Percentiles rank a stretch among this genome's conserved stretches.
Conservation (phyloP, 1,140 invertebrate genomes). For the Polypedilum vanderplanki region DNA sequence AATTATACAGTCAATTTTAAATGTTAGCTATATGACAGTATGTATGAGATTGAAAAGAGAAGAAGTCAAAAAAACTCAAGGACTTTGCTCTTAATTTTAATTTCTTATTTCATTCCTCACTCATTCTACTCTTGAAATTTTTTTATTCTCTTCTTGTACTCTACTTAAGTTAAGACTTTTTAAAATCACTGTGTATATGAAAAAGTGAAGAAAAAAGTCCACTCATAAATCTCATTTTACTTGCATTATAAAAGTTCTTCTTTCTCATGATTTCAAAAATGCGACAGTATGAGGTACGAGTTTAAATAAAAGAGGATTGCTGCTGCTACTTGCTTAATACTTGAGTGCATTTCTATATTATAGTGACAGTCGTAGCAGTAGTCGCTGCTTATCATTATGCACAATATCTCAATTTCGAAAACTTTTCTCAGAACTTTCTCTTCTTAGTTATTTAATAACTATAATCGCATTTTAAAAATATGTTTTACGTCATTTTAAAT, state of each 20-base stretch:
- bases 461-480: slow-evolving; percentile 14
- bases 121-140: background rate
- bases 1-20: slow-evolving; percentile 27
- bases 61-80: background rate
- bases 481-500: slow-evolving; percentile 19
- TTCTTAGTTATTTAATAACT: slow-evolving; percentile 6
- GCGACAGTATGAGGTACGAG: no score
- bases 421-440: background rate
- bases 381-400: slow-evolving; percentile 10
- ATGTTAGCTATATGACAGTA: background rate
- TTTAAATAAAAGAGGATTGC: slow-evolving; percentile 1
- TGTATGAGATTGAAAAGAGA: background rate
- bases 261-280: no score
- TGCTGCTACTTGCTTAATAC: background rate
- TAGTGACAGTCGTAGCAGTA: slow-evolving; percentile 15
- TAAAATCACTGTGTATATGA: background rate
- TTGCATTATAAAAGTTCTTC: background rate
- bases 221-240: slow-evolving; percentile 19
- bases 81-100: background rate
- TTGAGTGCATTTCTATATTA: slow-evolving; percentile 11
- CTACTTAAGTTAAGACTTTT: background rate
- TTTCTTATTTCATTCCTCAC: no score
- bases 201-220: background rate
- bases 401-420: slow-evolving; percentile 2
- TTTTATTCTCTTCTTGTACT: no score